Conservation (phyloP, 92 coral and sea anemone genomes). For the Umimayanthus kanabou region DNA sequence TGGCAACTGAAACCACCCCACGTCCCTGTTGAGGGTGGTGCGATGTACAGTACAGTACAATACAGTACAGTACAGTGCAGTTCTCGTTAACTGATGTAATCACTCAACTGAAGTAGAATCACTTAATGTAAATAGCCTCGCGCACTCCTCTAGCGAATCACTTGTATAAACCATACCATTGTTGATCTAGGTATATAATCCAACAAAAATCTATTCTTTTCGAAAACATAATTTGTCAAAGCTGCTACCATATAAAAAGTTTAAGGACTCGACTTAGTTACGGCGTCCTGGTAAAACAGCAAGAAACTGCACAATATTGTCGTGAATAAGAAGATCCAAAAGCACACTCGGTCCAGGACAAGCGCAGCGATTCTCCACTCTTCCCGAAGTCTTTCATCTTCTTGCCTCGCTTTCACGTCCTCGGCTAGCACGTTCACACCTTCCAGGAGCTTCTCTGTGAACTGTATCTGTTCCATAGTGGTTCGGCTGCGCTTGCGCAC, state of each 20-base stretch:
- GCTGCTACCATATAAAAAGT: not conserved
- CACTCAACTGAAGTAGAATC: too few relatives aligned
- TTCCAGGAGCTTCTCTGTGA: conserved; percentile 79
- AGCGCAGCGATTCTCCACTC: conserved; percentile 92
- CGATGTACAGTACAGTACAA: too few relatives aligned
- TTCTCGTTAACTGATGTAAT: too few relatives aligned
- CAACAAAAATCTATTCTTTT: not conserved
- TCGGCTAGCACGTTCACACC: conserved; percentile 81
- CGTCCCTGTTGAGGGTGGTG: too few relatives aligned
- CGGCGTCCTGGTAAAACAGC: conserved; percentile 77
- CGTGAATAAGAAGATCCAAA: conserved; percentile 72
- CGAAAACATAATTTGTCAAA: not conserved
- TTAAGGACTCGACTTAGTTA: conserved; percentile 19
- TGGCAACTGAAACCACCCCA: too few relatives aligned
- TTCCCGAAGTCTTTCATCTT: conserved; percentile 81
- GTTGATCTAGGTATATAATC: not conserved
- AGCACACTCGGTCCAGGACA: conserved; percentile 83
- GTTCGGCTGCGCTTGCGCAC: conserved; percentile 60
- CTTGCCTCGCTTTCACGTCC: conserved; percentile 78
- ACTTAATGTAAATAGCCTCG: too few relatives aligned
- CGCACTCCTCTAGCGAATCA: too few relatives aligned
- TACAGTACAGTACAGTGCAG: too few relatives aligned
- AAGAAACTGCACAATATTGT: conserved; percentile 60
- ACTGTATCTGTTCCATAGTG: conserved; percentile 47
- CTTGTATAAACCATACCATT: too few relatives aligned